Base-by-base conservation (phyloP, 2,888 invertebrate genomes). In the Trichopoda pennipes region DNA sequence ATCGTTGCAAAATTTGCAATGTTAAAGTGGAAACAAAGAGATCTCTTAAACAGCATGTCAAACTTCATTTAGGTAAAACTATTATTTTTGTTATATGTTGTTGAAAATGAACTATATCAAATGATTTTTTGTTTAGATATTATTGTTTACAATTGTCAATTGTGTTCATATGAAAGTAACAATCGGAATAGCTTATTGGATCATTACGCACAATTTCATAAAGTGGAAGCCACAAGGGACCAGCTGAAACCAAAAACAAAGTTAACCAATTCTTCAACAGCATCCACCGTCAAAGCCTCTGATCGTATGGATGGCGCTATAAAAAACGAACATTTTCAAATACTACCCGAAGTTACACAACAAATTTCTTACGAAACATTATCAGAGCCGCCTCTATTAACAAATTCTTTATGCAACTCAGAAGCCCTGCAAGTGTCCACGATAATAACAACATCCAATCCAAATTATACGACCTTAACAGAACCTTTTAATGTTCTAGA, bases 1-100 rank as follows among this genome's bases (percentile, higher is more conserved):
- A 86, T 73, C 88, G 88, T 55, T 89, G 89, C 64, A 89, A 90
- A 85, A 85, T 88, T 19, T 89, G 90, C 56, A 86, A 87, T 14
- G 86, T 76, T 0, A 85, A 86, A 44, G 78, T 89, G 7, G 84
- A 86, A 68, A 87, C 86, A 68, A 87, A 87, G 9, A 60, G 86
- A 80, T 86, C 88, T 32, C 83, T 89, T 0, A 88, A 88, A 63
- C 86, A 88, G 55, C 89, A 89, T 38, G 85, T 89, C 14, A 87
- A 87, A 19, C 74, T 87, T 61, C 89, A 89, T 75, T 80, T 88
- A 75, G 89, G 90, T 89, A 85, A 69, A 73, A 69, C 6, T 35
- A 38, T 53, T 6, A 28, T 6, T 32, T 44, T 44, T 44, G n/a
- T 3, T 7, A 7, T 17, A n/a, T 47, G 2, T 8, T 17, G 1